A percentile compares a stretch with the other conserved stretches of the same genome.
These are phyloP conservation scores for Dynastes hyllus DNA, from an alignment of 2,888 invertebrate genomes.

Conservation along the genomic window DNA sequence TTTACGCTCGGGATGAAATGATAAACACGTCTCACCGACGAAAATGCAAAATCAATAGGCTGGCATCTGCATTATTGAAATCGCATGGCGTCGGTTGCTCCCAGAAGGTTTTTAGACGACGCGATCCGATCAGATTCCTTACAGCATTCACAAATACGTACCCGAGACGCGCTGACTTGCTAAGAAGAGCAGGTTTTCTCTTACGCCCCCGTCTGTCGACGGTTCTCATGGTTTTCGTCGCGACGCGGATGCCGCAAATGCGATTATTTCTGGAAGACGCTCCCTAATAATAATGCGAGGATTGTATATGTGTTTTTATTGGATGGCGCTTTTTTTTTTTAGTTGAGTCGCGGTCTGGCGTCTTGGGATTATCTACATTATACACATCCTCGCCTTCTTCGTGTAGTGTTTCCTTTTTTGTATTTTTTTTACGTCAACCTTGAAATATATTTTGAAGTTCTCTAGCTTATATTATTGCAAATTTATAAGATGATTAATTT, in stretches of 20 bases:
- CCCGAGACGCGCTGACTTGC: no score
- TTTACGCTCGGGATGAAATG: background rate
- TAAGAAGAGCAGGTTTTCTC: no score
- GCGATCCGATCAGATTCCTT: background rate
- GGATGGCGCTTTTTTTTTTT: no score
- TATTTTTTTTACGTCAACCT: background rate
- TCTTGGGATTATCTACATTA: no score
- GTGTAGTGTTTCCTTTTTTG: background rate
- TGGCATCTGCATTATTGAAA: slow-evolving; percentile 25
- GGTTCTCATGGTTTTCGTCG: no score
- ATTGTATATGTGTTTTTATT: background rate
- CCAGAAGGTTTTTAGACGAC: background rate
- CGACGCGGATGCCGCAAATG: slow-evolving; percentile 6
- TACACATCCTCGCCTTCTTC: no score
- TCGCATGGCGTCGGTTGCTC: background rate
- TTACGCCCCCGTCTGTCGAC: no score
- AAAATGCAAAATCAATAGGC: slow-evolving; percentile 19
- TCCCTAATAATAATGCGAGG: slow-evolving; percentile 8
- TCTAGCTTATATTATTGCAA: no score
- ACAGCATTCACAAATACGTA: background rate
- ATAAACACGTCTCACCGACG: background rate
- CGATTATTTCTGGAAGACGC: slow-evolving; percentile 7
- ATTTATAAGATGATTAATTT: no score
- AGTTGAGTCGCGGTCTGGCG: no score
- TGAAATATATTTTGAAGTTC: no score